These are phyloP conservation scores for Planiliza haematocheilus DNA, from an alignment of 2,113 vertebrate species.

Conservation along the genomic window DNA sequence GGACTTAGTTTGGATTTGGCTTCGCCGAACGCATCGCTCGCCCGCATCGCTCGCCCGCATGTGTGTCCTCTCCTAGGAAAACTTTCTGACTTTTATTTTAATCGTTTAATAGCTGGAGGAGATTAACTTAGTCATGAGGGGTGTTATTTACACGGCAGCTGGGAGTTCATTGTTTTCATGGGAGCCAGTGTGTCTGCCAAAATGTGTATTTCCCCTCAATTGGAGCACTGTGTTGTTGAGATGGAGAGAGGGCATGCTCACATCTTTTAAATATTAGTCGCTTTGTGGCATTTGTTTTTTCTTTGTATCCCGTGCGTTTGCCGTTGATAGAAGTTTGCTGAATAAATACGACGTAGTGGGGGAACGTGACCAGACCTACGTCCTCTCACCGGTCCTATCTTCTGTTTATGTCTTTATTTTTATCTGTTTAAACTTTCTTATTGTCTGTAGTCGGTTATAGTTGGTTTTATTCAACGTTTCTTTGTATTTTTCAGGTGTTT, in stretches of 20 bases:
- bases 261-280: conserved; percentile 20
- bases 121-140: conserved; percentile 66
- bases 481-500: too few species aligned
- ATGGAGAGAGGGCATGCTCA: not conserved
- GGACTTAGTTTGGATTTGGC: not conserved
- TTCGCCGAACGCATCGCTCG: not conserved
- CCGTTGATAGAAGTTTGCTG: not conserved
- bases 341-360: not conserved
- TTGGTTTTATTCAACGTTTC: too few species aligned
- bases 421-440: not conserved
- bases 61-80: conserved; percentile 35
- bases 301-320: not conserved
- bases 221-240: conserved; percentile 31
- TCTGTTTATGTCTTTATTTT: not conserved
- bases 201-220: conserved; percentile 68
- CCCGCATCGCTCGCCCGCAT: not conserved
- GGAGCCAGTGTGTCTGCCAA: conserved; percentile 71
- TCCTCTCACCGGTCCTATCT: not conserved
- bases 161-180: conserved; percentile 70
- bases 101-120: conserved; percentile 51
- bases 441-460: not conserved
- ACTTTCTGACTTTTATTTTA: conserved; percentile 49
- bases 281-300: conserved; percentile 33
- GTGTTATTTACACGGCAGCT: conserved; percentile 69
- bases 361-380: not conserved